A percentile compares a stretch with the other conserved stretches of the same genome.
phyloP scores from a whole-genome alignment of 2,113 vertebrate genomes.

The Charadrius vociferus region DNA sequence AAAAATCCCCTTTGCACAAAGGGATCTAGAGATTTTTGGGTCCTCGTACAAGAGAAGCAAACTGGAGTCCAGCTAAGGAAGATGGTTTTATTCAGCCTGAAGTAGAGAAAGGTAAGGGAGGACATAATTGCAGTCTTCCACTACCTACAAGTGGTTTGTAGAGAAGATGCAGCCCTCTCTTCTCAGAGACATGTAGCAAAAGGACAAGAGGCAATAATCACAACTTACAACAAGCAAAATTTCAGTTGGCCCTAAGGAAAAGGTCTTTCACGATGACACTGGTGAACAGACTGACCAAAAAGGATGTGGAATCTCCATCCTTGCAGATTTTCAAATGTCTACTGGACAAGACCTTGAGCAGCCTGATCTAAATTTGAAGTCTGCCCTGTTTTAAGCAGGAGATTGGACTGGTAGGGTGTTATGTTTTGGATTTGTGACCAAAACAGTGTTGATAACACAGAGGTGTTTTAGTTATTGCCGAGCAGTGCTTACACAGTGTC shows the following conservation, averaged over 20 bases:
- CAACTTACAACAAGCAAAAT: not conserved
- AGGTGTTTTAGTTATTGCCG: not conserved
- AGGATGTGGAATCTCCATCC: not conserved
- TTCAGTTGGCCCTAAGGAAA: not conserved
- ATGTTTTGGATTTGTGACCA: not conserved
- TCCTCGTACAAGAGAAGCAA: not conserved
- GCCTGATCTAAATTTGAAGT: not conserved
- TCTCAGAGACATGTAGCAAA: not conserved
- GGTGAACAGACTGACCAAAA: not conserved
- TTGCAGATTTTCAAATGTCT: not conserved
- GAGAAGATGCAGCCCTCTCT: not conserved
- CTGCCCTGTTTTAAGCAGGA: not conserved
- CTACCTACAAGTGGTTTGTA: not conserved
- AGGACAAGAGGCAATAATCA: not conserved
- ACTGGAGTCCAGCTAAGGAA: not conserved
- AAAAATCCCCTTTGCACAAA: not conserved
- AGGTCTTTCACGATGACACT: not conserved
- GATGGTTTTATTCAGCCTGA: not conserved
- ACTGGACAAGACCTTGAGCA: not conserved
- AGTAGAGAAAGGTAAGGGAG: not conserved
- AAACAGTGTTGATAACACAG: not conserved
- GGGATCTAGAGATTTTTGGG: not conserved
- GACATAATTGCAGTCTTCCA: not conserved
- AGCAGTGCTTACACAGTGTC: not conserved
- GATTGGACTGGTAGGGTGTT: rapidly evolving